These are phyloP conservation scores for Elmis aenea DNA, from an alignment of 2,888 invertebrate genomes.

Conservation along the genomic window DNA sequence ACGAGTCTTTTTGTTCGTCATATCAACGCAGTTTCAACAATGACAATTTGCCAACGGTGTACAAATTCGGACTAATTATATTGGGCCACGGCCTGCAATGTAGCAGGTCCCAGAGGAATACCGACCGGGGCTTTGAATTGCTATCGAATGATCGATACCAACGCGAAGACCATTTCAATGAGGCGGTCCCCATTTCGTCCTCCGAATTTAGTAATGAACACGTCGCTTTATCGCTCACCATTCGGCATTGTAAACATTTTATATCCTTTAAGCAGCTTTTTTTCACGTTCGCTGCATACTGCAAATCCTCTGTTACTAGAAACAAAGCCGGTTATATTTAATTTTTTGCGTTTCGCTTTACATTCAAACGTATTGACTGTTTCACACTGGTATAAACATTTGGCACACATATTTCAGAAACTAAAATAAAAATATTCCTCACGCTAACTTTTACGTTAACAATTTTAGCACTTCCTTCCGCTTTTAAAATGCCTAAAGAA, in stretches of 20 bases:
- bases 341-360: too few relatives aligned
- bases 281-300: too few relatives aligned
- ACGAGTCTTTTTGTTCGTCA: conserved; percentile 11
- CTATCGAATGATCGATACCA: conserved; percentile 18
- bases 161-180: conserved; percentile 20
- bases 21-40: conserved; percentile 16
- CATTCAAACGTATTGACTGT: too few relatives aligned
- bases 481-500: too few relatives aligned
- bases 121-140: conserved; percentile 19
- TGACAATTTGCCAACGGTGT: conserved; percentile 14
- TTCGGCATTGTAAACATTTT: conserved; percentile 10
- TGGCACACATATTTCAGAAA: too few relatives aligned
- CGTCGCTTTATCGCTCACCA: conserved; percentile 12
- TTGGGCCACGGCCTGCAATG: conserved; percentile 21
- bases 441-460: too few relatives aligned
- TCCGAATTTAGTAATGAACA: conserved; percentile 14
- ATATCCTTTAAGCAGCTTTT: too few relatives aligned
- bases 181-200: conserved; percentile 13
- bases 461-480: too few relatives aligned
- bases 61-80: conserved; percentile 26
- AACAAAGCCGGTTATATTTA: too few relatives aligned
- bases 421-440: too few relatives aligned
- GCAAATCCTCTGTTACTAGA: too few relatives aligned
- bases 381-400: too few relatives aligned
- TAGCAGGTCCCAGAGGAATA: conserved; percentile 23